Base-by-base conservation (phyloP, 2,113 vertebrate genomes). In the Toxostoma redivivum region DNA sequence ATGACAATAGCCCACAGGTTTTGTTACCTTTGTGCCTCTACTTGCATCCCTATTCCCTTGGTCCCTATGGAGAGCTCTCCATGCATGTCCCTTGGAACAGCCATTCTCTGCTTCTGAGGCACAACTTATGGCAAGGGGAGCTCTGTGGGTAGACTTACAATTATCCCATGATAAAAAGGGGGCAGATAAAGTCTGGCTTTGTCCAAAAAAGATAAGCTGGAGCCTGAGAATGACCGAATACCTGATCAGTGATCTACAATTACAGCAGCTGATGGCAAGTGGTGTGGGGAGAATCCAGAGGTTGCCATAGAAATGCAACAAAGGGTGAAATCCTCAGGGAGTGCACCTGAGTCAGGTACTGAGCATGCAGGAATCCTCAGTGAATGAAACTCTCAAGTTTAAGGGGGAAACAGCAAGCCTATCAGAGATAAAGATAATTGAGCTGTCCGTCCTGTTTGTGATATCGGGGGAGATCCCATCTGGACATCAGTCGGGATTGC, bases 401-500 rank as follows among this genome's bases (percentile, higher is more conserved):
- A 94, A 95, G 81, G 90, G 92, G 65, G 78, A 94, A 90, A 77
- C 30, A 91, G 92, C 67, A 86, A 81, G 57, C 16, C 21, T 90
- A 95, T 66, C 91, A 77, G 51, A 90, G 89, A 90, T 94, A 91
- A 91, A 81, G 85, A 91, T 82, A 97, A 95, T 27, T 64, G 80
- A 92, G 86, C 93, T 93, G 80, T 76, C 89, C 80, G 81, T 80
- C 47, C 61, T 50, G 37, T 50, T 72, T 66, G 78, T 30, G 77
- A 18, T 78, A 83, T 7, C 50, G 12, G 25, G 13, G 48, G 53
- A 97, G 91, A 90, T 94, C 71, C 77, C 56, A 93, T 89, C 71
- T 94, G 88, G 80, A 66, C 65, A 4, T 90, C 86, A 72, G 85
- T 61, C 22, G 2, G 27, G 48, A 86, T 90, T 81, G 88, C 72